Evolutionary conservation across 2,113 vertebrate species (phyloP), one percentile per base, ranked within the genome.

Genomic region (Rhinolophus ferrumequinum): DNA sequence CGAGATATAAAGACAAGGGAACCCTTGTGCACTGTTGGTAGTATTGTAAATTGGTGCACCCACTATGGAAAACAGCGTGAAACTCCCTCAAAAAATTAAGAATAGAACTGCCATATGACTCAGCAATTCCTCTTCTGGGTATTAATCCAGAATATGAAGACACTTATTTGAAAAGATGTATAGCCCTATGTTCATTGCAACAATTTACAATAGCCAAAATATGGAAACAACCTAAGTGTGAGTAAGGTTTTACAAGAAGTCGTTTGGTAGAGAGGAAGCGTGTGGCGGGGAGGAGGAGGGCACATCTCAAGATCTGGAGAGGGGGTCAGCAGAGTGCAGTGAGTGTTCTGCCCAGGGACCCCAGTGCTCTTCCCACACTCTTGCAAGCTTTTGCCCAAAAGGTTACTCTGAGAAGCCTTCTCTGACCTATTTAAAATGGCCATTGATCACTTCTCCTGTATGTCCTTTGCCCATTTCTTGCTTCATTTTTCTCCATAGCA

Each of bases 301-400:
- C 8, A n/a, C 66, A 16, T 85, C 8, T 73, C 30, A 76, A 52
- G 79, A 50, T 24, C 12, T 26, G 70, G 81, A 87, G 35, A 26
- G 30, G 30, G 33, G 75, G 28, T 11, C 7, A 24, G 13, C 9
- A 73, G 12, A 76, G 3, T 0, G 1, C 6, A 4, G n/a, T 6
- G 6, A 21, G 50, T 0, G 9, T 38, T 67, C 30, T 0, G 3
- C 3, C 16, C n/a, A 22, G 38, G 21, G 6, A 1, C 16, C 38
- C n/a, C 1, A 1, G 19, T 9, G 52, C 24, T 52, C 54, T 62
- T 90, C 47, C 72, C 4, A 6, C 5, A 26, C 26, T 84, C 9
- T 30, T 54, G 52, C 58, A 22, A 75, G 56, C 28, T 73, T n/a
- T 41, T 80, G 35, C 58, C 86, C 60, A 28, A 44, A 6, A 6